A percentile compares a stretch with the other conserved stretches of the same genome.
Conservation (phyloP, 1,140 invertebrate species). For the Zaprionus ornatus region DNA sequence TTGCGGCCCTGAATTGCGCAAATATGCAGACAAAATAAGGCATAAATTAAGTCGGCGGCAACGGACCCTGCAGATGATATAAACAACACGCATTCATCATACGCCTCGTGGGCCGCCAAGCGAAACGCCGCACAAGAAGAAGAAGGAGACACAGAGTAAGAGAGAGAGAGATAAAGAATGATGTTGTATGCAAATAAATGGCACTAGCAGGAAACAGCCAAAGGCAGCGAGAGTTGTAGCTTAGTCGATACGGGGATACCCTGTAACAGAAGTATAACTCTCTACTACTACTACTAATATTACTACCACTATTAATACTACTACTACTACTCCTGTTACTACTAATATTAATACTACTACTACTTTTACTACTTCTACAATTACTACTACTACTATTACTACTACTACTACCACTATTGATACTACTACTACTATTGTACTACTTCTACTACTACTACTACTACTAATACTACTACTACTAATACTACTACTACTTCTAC, state of each 20-base stretch:
- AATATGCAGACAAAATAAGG: slow-evolving; percentile 54
- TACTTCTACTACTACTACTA: too few relatives aligned
- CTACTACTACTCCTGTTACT: too few relatives aligned
- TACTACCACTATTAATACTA: too few relatives aligned
- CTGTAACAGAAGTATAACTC: neutral
- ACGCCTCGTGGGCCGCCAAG: slow-evolving; percentile 59
- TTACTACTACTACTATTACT: too few relatives aligned
- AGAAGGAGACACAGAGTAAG: neutral
- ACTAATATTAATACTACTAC: too few relatives aligned
- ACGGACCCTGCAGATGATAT: slow-evolving; percentile 30
- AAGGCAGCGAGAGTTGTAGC: neutral
- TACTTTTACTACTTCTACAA: too few relatives aligned
- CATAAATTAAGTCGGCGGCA: slow-evolving; percentile 49
- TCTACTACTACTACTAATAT: too few relatives aligned
- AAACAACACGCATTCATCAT: slow-evolving; percentile 61
- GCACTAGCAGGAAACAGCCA: neutral
- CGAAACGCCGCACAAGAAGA: slow-evolving; percentile 43
- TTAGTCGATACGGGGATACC: neutral
- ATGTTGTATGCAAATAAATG: slow-evolving; percentile 55
- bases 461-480: too few relatives aligned
- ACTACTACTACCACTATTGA: too few relatives aligned
- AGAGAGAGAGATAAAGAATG: slow-evolving; percentile 9
- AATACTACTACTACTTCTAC: too few relatives aligned
- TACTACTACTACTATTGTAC: too few relatives aligned
- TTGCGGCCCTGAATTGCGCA: slow-evolving; percentile 46